phyloP scores from a whole-genome alignment of 2,888 invertebrate genomes.

The Bedellia somnulentella region DNA sequence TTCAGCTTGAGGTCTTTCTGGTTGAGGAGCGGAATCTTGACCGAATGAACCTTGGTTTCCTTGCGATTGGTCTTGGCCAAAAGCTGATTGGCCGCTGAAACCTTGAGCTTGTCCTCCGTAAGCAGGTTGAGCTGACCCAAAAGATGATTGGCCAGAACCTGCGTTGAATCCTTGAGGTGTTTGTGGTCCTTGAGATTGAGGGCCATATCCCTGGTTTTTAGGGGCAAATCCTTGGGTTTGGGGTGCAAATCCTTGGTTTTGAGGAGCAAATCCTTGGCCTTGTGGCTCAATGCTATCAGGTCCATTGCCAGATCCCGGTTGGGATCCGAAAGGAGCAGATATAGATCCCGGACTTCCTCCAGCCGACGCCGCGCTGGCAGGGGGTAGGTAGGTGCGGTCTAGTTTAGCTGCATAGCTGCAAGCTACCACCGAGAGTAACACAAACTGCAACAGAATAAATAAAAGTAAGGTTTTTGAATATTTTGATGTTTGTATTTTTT shows the following conservation, averaged over 20 bases:
- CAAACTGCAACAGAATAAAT: constrained; percentile 26
- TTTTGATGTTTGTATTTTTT: no score
- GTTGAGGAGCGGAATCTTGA: constrained; percentile 13
- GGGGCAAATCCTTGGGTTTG: no score
- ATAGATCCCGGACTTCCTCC: constrained; percentile 44
- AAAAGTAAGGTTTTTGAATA: no score
- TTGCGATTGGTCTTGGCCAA: neutral
- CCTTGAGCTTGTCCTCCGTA: neutral
- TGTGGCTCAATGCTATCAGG: neutral
- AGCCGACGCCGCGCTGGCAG: constrained; percentile 34
- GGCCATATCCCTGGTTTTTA: neutral
- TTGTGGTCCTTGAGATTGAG: neutral
- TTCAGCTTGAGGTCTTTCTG: constrained; percentile 35
- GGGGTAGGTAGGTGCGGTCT: constrained; percentile 46
- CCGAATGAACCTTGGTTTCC: neutral
- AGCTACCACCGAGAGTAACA: constrained; percentile 38
- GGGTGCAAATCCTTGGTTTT: no score
- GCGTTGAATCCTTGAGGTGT: neutral
- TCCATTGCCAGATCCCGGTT: constrained; percentile 4
- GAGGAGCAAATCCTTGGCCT: no score
- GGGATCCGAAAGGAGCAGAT: constrained; percentile 21
- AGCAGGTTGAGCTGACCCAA: neutral
- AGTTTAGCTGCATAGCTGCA: constrained; percentile 42
- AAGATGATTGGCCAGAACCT: neutral
- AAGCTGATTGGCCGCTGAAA: neutral